Percentiles rank a stretch among this genome's conserved stretches.
phyloP scores from a whole-genome alignment of 2,888 invertebrate species.

The Heteropelma amictum region DNA sequence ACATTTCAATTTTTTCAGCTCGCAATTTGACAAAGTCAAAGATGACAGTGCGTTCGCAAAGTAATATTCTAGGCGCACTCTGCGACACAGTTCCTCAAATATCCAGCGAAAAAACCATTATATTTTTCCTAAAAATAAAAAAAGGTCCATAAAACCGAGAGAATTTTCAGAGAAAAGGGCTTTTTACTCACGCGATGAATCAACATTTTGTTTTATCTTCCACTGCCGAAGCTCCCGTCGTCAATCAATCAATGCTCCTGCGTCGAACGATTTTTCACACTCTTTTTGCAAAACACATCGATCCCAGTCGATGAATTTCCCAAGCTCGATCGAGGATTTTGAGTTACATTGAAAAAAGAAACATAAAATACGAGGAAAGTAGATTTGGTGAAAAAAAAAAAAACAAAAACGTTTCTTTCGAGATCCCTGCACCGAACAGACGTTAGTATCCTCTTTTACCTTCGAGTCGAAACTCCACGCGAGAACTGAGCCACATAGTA shows the following conservation, averaged over 20 bases:
- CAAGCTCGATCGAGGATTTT: background rate
- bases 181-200: constrained; percentile 70
- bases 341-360: background rate
- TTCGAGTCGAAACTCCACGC: constrained; percentile 71
- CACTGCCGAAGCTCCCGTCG: background rate
- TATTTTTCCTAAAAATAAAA: no score
- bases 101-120: no score
- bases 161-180: no score
- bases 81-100: no score
- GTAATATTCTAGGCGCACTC: no score
- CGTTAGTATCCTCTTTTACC: constrained; percentile 41
- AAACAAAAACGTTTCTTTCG: background rate
- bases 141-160: no score
- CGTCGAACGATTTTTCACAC: constrained; percentile 47
- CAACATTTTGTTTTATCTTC: constrained; percentile 62
- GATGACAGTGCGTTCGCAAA: no score
- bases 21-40: no score
- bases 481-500: constrained; percentile 77
- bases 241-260: no score
- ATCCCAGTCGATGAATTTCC: background rate
- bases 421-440: background rate
- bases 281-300: constrained; percentile 32
- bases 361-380: background rate
- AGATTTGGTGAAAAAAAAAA: background rate
- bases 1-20: no score